A percentile compares a stretch with the other conserved stretches of the same genome.
Evolutionary conservation across 2,797 vertebrate genomes (phyloP).

Genomic region (Xerus rutilus): DNA sequence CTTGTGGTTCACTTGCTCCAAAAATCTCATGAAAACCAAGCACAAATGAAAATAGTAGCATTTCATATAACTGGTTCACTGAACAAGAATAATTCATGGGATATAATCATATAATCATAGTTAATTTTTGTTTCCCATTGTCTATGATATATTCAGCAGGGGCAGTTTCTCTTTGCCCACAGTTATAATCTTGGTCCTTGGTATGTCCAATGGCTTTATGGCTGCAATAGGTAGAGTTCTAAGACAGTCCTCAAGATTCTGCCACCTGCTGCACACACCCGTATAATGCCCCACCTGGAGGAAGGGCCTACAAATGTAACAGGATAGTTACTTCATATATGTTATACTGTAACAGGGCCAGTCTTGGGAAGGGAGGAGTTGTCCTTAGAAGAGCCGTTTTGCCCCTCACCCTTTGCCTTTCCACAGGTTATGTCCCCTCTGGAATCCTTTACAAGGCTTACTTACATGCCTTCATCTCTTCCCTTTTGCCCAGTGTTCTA

Average conservation of each 20-base stretch:
- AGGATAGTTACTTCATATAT: not conserved
- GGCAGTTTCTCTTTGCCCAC: not conserved
- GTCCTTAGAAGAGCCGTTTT: not conserved
- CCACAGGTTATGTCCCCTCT: not conserved
- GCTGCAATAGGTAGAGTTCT: not conserved
- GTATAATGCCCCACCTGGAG: too few relatives aligned
- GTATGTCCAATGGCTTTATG: not conserved
- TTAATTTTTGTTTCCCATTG: constrained; percentile 35
- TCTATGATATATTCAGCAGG: not conserved
- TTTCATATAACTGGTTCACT: not conserved
- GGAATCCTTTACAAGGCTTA: not conserved
- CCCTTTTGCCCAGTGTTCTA: not conserved
- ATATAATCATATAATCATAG: not conserved
- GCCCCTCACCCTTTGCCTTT: not conserved
- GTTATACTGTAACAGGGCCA: not conserved
- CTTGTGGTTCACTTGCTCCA: not conserved
- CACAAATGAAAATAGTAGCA: not conserved
- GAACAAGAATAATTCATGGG: constrained; percentile 47
- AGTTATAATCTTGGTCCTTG: not conserved
- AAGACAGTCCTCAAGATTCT: not conserved
- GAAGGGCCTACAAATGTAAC: not conserved
- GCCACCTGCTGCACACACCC: not conserved
- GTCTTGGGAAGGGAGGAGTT: not conserved
- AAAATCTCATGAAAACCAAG: constrained; percentile 12
- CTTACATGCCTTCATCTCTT: not conserved